Base-by-base conservation (phyloP, 2,797 vertebrate species). In the Pitangus sulphuratus region DNA sequence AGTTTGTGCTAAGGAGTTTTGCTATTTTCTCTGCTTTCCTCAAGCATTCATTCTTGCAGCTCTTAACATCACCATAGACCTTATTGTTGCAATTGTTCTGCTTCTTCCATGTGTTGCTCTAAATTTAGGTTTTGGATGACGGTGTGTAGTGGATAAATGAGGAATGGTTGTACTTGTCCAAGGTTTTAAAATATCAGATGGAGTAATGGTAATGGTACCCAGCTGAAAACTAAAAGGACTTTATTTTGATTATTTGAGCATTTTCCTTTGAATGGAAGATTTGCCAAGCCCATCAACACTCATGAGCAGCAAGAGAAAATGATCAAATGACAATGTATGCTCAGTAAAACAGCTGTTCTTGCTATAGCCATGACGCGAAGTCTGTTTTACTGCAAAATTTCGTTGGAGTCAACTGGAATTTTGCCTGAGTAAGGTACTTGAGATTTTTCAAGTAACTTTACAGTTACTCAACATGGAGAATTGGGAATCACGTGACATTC, bases 401-500 rank as follows among this genome's bases (percentile, higher is more conserved):
- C 87, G 74, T 53, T 84, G 91, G 70, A 61, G 22, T 58, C 66
- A n/a, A 88, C 62, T 92, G 90, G 93, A 97, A 94, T 94, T 92
- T 84, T 92, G 79, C 85, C 87, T 40, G 47, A 86, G 45, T 80
- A 95, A 95, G 83, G 89, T 91, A 78, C 86, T 80, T 0, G 3
- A 79, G 75, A 66, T 80, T 92, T 94, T 89, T 93, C 93, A 64
- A 95, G 80, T 74, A 90, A 94, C 85, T 95, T 94, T 75, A 69
- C 95, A 84, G 88, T 91, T 94, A 54, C 45, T 82, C 83, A 50
- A 54, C 44, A 72, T 44, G 83, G 87, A 94, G 88, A 83, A 56
- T 3, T 71, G 45, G 90, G 83, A 76, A 81, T 45, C 93, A 95
- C 7, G 42, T 94, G 94, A 42, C 64, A 57, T 82, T 94, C 85